Conservation (phyloP, 2,113 vertebrate species). For the Limanda limanda region DNA sequence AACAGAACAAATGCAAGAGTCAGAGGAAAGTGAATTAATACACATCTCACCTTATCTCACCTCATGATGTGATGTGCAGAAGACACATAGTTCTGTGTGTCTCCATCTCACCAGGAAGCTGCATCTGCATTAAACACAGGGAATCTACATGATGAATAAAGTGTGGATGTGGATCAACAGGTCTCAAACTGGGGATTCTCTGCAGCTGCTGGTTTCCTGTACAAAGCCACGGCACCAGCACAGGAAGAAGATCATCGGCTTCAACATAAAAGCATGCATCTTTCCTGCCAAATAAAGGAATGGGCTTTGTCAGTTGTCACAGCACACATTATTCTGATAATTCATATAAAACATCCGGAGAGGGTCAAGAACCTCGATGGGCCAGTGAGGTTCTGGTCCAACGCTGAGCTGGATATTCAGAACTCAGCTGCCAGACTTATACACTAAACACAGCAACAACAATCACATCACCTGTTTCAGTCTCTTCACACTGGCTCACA, state of each 20-base stretch:
- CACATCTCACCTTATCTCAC: background rate
- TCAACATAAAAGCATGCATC: slow-evolving; percentile 45
- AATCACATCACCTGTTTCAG: too few species aligned
- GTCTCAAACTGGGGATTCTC: slow-evolving; percentile 19
- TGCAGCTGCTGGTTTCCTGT: background rate
- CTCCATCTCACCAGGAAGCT: too few species aligned
- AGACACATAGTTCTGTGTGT: background rate
- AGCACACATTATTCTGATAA: too few species aligned
- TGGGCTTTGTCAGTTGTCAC: background rate
- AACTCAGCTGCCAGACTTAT: too few species aligned
- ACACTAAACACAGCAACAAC: too few species aligned
- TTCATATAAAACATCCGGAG: background rate
- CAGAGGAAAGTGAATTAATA: too few species aligned
- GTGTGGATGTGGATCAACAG: slow-evolving; percentile 56
- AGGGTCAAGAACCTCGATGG: background rate
- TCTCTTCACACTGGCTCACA: too few species aligned
- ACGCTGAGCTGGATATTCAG: too few species aligned
- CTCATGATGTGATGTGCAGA: background rate
- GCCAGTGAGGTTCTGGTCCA: too few species aligned
- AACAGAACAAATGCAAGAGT: background rate
- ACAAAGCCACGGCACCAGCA: background rate
- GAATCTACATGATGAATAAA: too few species aligned
- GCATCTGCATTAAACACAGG: too few species aligned
- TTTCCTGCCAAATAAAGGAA: background rate
- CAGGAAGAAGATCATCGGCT: rapidly evolving